Base-by-base conservation (phyloP, 1,140 invertebrate species). In the Battus philenor region DNA sequence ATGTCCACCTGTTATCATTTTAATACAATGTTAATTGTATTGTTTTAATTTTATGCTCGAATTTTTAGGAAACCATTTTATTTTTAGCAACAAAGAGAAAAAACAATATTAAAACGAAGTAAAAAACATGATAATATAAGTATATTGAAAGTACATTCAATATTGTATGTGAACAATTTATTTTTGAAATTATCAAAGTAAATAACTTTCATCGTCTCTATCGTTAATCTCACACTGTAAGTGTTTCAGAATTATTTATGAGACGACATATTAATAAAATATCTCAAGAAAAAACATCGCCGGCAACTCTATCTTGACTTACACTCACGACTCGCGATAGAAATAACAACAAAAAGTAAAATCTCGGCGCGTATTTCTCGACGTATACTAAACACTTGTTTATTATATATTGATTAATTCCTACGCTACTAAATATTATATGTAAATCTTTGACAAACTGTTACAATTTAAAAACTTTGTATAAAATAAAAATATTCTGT, bases 291-390 rank as follows among this genome's bases (percentile, higher is more conserved):
- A 34, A 34, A 20, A 29, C 26, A 29, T 9, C 26, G 1, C 11
- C 20, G 4, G 11, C 32, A 34, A 10, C 9, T 20, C 32, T 34
- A 34, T 34, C 32, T 34, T 34, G 32, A 34, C 16, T 34, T 34
- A 34, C 17, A 9, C 32, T 34, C 32, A 34, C 32, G 32, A 22
- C 32, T 12, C 9, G 8, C 15, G 15, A 5, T 10, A 10, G 5
- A 16, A 20, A 34, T 33, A 33, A 20, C 26, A 20, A 33, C 10
- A 33, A 33, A 34, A 34, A n/a, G 17, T 12, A 17, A n/a, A 20
- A 20, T 4, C 15, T 12, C 7, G 11, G 33, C 20, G n/a, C 17
- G 4, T 11, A 15, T 31, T 13, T 33, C 33, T 36, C 33, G 17
- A 5, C n/a, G 15, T 18, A 9, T 16, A 9, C 15, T 36, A 22